phyloP scores from a whole-genome alignment of 2,888 invertebrate species.

The Oxystoma pomonae region DNA sequence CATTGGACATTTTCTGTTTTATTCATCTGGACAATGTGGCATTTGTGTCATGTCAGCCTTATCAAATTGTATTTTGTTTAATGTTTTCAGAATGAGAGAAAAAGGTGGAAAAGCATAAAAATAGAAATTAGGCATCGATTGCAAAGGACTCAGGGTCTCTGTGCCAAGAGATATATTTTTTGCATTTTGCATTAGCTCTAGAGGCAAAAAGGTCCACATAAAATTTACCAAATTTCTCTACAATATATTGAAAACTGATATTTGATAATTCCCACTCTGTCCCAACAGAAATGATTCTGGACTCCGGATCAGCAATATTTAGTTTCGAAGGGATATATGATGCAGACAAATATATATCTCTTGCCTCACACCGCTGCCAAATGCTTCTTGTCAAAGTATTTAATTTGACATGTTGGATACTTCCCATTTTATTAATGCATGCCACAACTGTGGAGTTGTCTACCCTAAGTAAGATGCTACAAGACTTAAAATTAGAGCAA shows the following conservation, averaged over 20 bases:
- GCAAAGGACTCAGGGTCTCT: neutral
- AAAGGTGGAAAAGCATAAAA: neutral
- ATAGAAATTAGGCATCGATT: neutral
- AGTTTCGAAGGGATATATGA: neutral
- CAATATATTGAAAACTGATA: neutral
- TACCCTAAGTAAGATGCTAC: neutral
- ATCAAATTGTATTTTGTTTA: neutral
- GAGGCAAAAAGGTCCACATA: neutral
- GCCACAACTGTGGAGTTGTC: neutral
- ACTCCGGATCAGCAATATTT: neutral
- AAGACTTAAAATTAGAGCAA: no score
- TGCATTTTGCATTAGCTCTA: constrained; percentile 1
- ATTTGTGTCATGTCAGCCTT: neutral
- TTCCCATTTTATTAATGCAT: neutral
- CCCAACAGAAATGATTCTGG: neutral
- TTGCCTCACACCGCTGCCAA: neutral
- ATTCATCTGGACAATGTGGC: neutral
- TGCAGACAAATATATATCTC: neutral
- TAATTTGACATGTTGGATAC: neutral
- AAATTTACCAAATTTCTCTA: neutral
- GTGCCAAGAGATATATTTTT: neutral
- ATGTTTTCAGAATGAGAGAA: neutral
- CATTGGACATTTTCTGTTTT: neutral
- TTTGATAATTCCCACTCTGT: neutral
- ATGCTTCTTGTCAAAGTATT: neutral